Percentiles rank a stretch among this genome's conserved stretches.
Evolutionary conservation across 1,140 invertebrate species (phyloP).

Genomic region (Ceratina australensis): DNA sequence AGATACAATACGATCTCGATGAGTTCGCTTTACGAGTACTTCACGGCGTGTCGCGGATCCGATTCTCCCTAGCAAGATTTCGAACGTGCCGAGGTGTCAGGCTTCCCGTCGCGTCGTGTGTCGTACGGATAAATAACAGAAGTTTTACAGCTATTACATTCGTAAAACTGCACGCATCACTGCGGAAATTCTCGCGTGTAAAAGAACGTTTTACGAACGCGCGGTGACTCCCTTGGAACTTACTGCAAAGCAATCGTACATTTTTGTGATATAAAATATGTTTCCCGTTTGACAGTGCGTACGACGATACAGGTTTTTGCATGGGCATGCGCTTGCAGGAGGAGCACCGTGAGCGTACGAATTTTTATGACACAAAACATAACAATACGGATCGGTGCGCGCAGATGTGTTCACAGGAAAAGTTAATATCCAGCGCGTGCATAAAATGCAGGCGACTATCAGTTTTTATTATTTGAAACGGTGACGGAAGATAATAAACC

Average conservation of each 20-base stretch:
- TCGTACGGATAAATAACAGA: conserved; percentile 10
- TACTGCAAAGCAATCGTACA: neutral
- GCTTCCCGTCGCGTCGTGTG: neutral
- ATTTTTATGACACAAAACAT: too few species aligned
- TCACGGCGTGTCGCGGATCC: conserved; percentile 12
- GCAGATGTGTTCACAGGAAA: too few species aligned
- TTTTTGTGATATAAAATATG: neutral
- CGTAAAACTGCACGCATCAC: neutral
- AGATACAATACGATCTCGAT: conserved; percentile 7
- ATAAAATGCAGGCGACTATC: neutral
- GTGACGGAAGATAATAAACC: neutral
- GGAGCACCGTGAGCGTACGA: too few species aligned
- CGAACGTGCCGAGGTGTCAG: conserved; percentile 3
- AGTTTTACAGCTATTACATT: neutral
- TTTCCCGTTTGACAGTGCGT: too few species aligned
- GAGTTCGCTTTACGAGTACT: conserved; percentile 25
- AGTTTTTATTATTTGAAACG: neutral
- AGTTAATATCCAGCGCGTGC: too few species aligned
- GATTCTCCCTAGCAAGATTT: neutral
- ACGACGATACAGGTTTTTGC: too few species aligned
- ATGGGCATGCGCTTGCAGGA: too few species aligned
- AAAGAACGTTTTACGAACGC: too few species aligned
- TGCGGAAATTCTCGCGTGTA: neutral
- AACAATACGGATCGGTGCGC: too few species aligned
- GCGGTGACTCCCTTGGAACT: too few species aligned